Evolutionary conservation across 92 coral and sea anemone genomes (phyloP).

Genomic region (Umimayanthus kanabou): DNA sequence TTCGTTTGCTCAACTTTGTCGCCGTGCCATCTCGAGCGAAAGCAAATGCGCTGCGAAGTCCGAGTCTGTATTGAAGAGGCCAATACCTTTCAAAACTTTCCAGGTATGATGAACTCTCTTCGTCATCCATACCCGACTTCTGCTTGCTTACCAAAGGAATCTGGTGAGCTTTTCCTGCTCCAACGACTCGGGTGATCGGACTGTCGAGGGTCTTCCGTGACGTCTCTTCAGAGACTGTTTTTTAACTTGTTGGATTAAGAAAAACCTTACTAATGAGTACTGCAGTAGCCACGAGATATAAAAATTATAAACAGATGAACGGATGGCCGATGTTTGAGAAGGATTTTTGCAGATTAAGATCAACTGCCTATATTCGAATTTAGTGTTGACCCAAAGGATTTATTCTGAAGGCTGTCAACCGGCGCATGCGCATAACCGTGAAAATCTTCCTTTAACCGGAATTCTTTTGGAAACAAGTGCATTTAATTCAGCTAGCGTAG

Average conservation of each 20-base stretch:
- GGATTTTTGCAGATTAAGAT: not conserved
- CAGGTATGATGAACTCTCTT: constrained; percentile 43
- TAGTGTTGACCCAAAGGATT: constrained; percentile 3
- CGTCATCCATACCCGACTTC: constrained; percentile 39
- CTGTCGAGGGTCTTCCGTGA: not conserved
- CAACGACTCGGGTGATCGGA: not conserved
- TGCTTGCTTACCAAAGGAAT: not conserved
- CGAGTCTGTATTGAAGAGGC: constrained; percentile 39
- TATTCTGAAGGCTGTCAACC: constrained; percentile 1
- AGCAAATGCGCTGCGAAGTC: constrained; percentile 47
- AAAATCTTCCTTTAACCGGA: not conserved
- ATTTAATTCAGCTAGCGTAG: too few species aligned
- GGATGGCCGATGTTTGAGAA: not conserved
- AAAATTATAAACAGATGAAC: constrained; percentile 2
- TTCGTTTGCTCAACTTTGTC: constrained; percentile 24
- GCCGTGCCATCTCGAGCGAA: constrained; percentile 44
- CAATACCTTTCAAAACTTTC: constrained; percentile 32
- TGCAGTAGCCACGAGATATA: constrained; percentile 6
- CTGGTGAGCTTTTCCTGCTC: constrained; percentile 17
- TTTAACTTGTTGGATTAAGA: not conserved
- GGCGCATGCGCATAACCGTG: constrained; percentile 17
- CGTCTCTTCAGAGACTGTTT: not conserved
- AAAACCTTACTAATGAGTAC: not conserved
- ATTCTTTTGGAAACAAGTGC: too few species aligned
- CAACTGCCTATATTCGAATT: not conserved